phyloP scores from a whole-genome alignment of 2,888 invertebrate genomes.

The Epiblema foenella region DNA sequence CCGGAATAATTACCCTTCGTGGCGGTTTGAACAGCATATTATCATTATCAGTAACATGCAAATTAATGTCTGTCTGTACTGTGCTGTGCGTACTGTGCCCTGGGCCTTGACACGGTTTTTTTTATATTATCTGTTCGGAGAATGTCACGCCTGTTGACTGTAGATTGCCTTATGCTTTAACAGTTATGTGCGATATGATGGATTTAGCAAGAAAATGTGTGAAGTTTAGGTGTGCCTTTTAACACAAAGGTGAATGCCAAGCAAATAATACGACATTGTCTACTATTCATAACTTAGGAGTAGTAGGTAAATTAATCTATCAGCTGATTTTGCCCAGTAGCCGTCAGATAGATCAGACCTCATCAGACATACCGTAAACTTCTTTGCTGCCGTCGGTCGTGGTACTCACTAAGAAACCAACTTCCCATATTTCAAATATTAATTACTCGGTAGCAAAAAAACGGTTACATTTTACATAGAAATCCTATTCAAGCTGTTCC shows the following conservation, averaged over 20 bases:
- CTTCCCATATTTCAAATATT: no score
- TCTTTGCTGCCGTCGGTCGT: no score
- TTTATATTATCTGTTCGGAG: constrained; percentile 54
- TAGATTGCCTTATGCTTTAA: constrained; percentile 36
- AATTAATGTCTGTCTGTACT: constrained; percentile 55
- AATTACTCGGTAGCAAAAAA: no score
- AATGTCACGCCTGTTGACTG: constrained; percentile 50
- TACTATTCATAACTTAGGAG: background rate
- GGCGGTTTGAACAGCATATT: constrained; percentile 50
- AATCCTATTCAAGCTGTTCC: background rate
- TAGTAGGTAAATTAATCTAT: no score
- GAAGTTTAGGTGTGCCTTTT: constrained; percentile 36
- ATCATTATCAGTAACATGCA: constrained; percentile 65
- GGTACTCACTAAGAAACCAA: no score
- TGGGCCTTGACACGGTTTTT: constrained; percentile 74
- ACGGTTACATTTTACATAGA: background rate
- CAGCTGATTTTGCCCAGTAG: no score
- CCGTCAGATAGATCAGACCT: no score
- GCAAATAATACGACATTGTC: background rate
- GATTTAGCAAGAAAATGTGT: constrained; percentile 32
- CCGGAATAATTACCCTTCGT: constrained; percentile 53
- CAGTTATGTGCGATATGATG: constrained; percentile 40
- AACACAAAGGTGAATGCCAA: background rate
- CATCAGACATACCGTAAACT: no score
- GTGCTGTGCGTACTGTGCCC: constrained; percentile 42